These are phyloP conservation scores for Eleginops maclovinus DNA, from an alignment of 2,113 vertebrate genomes.

Conservation along the genomic window DNA sequence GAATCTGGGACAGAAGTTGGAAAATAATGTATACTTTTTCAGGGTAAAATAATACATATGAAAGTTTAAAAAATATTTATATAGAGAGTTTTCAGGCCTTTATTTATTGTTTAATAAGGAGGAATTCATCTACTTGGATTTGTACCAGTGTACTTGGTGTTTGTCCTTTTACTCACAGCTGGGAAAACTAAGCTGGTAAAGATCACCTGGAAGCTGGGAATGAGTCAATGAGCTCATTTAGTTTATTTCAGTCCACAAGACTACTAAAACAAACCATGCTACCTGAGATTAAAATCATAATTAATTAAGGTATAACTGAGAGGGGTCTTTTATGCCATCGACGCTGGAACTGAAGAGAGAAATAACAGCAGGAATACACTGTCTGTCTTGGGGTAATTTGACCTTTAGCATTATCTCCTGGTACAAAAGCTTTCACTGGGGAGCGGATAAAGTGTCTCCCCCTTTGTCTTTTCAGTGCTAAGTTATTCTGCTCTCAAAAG, in stretches of 20 bases:
- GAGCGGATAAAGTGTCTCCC: conserved; percentile 78
- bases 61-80: not conserved
- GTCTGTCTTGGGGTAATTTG: conserved; percentile 75
- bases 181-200: conserved; percentile 17
- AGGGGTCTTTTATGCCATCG: conserved; percentile 49
- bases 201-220: conserved; percentile 44
- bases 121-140: not conserved
- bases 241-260: conserved; percentile 43
- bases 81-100: not conserved
- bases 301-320: conserved; percentile 67
- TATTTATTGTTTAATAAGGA: not conserved
- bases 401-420: conserved; percentile 72
- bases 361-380: conserved; percentile 60
- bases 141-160: not conserved
- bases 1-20: not conserved
- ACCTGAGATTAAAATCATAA: conserved; percentile 77
- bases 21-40: not conserved
- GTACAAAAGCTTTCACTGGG: conserved; percentile 66
- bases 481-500: conserved; percentile 73
- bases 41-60: not conserved
- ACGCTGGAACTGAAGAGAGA: conserved; percentile 58
- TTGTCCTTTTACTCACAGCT: not conserved
- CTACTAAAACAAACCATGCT: conserved; percentile 61
- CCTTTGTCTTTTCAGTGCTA: conserved; percentile 73
- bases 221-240: conserved; percentile 62